Percentiles rank a stretch among this genome's conserved stretches.
These are phyloP conservation scores for Cladorhizidae sp. DNA, from an alignment of 37 sponge, comb jelly and placozoan genomes.

Conservation along the genomic window DNA sequence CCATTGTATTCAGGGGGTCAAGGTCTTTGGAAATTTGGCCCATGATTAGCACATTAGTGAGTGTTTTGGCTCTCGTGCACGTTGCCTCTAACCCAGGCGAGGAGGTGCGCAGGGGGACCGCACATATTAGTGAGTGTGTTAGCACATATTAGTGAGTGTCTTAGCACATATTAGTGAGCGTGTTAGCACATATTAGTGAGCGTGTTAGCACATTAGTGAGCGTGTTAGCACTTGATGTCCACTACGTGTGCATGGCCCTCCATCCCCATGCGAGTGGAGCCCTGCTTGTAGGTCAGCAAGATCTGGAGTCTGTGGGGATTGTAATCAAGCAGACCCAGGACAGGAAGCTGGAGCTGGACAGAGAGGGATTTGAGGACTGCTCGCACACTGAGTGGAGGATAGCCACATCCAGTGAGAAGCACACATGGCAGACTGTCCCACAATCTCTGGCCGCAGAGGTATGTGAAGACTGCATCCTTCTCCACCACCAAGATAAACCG, in stretches of 20 bases:
- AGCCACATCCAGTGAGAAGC: slow-evolving; percentile 95
- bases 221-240: slow-evolving; percentile 80
- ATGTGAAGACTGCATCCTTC: slow-evolving; percentile 97
- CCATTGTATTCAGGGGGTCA: no score
- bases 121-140: no score
- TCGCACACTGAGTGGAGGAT: slow-evolving; percentile 90
- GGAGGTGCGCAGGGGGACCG: no score
- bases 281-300: slow-evolving; percentile 91
- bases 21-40: no score
- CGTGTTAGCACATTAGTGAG: no score
- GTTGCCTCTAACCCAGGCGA: no score
- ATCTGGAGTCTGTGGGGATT: slow-evolving; percentile 95
- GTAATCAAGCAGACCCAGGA: slow-evolving; percentile 94
- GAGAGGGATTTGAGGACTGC: slow-evolving; percentile 66
- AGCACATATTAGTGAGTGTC: no score
- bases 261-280: slow-evolving; percentile 86
- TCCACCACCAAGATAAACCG: slow-evolving; percentile 95
- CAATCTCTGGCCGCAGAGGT: slow-evolving; percentile 86
- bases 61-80: no score
- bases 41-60: no score
- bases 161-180: no score
- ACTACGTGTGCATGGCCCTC: slow-evolving; percentile 76
- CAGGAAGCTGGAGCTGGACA: slow-evolving; percentile 68
- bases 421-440: slow-evolving; percentile 93
- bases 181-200: no score